A percentile compares a stretch with the other conserved stretches of the same genome.
Conservation (phyloP, 2,797 vertebrate species). For the Gambelia wislizenii region DNA sequence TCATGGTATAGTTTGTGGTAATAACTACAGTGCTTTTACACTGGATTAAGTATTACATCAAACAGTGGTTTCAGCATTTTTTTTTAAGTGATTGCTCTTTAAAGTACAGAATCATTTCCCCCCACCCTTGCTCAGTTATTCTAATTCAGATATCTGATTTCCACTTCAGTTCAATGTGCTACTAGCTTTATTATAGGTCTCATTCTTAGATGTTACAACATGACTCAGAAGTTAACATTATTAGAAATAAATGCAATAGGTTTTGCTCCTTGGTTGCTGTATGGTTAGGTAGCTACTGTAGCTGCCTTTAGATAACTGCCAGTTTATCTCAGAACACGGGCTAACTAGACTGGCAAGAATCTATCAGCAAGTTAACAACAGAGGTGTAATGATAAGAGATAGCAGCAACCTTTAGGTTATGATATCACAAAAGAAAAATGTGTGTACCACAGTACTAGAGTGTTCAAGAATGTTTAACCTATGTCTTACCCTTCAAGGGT, state of each 20-base stretch:
- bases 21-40: not conserved
- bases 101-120: constrained; percentile 20
- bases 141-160: not conserved
- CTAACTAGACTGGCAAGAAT: not conserved
- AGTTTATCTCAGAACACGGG: not conserved
- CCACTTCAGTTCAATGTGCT: not conserved
- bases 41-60: not conserved
- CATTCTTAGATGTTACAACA: not conserved
- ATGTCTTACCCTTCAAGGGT: not conserved
- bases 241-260: constrained; percentile 23
- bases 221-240: not conserved
- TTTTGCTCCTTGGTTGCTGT: constrained; percentile 10
- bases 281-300: constrained; percentile 1
- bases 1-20: constrained; percentile 32
- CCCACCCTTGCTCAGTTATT: not conserved
- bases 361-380: not conserved
- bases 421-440: not conserved
- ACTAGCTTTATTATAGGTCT: constrained; percentile 16
- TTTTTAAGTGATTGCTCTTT: not conserved
- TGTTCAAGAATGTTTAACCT: constrained; percentile 33
- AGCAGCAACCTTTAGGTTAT: not conserved
- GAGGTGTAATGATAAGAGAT: not conserved
- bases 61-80: not conserved
- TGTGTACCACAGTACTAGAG: not conserved
- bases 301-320: not conserved